These are phyloP conservation scores for Lamprotornis superbus DNA, from an alignment of 2,113 vertebrate genomes.

Conservation along the genomic window DNA sequence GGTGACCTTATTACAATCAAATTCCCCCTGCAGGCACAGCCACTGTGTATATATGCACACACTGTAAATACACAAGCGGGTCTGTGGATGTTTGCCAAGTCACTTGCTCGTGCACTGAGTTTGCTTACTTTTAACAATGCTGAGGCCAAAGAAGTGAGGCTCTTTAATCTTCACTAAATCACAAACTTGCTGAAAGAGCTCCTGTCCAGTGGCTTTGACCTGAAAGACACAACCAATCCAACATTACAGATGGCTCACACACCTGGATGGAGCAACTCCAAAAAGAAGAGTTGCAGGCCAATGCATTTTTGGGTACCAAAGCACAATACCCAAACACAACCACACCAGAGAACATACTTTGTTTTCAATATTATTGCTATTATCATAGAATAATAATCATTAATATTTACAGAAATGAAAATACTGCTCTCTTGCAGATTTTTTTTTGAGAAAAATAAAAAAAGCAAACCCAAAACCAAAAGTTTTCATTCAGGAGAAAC, in stretches of 20 bases:
- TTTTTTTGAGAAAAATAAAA: neutral
- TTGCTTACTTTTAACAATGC: constrained; percentile 85
- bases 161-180: constrained; percentile 81
- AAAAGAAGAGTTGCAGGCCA: neutral
- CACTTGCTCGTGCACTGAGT: neutral
- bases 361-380: neutral
- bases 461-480: neutral
- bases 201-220: constrained; percentile 85
- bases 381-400: neutral
- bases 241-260: neutral
- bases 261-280: neutral
- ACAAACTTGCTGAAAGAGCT: constrained; percentile 82
- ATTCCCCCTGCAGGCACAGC: neutral
- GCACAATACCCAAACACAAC: neutral
- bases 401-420: neutral
- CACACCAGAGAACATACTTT: neutral
- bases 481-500: neutral
- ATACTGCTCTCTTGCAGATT: neutral
- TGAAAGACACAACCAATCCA: constrained; percentile 56
- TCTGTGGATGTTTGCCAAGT: constrained; percentile 39
- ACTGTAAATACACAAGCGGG: constrained; percentile 43
- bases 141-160: constrained; percentile 88
- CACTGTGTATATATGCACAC: constrained; percentile 42
- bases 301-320: neutral
- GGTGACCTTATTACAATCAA: constrained; percentile 49